phyloP scores from a whole-genome alignment of 2,888 invertebrate genomes.

The Pegoplata infirma region DNA sequence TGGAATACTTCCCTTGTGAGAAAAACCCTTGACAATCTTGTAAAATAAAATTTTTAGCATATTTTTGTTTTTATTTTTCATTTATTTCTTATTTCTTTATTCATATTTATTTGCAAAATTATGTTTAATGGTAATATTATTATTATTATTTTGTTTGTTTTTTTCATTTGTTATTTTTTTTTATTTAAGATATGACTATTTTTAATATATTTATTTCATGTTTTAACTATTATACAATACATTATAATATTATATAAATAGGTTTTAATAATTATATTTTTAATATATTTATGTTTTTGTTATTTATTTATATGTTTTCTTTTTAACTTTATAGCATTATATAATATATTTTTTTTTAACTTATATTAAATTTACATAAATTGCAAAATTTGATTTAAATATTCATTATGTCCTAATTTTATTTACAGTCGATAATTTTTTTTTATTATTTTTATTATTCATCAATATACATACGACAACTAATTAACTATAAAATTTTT shows the following conservation, averaged over 20 bases:
- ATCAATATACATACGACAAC: constrained; percentile 43
- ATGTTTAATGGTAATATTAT: constrained; percentile 33
- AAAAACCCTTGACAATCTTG: too few species aligned
- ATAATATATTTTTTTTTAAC: constrained; percentile 63
- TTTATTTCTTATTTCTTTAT: constrained; percentile 22
- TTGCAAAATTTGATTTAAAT: constrained; percentile 25
- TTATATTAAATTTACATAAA: constrained; percentile 39
- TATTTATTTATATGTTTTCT: constrained; percentile 7
- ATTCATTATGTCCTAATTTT: constrained; percentile 36
- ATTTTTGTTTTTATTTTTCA: constrained; percentile 34
- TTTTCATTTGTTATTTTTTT: constrained; percentile 5
- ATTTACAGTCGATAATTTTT: constrained; percentile 47
- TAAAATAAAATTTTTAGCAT: too few species aligned
- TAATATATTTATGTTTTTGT: constrained; percentile 7
- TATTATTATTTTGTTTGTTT: constrained; percentile 11
- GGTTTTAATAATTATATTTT: constrained; percentile 1
- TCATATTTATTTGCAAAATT: constrained; percentile 59
- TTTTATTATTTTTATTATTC: too few species aligned
- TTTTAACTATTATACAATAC: constrained; percentile 55
- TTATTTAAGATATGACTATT: constrained; percentile 59
- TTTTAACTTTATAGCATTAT: constrained; percentile 65
- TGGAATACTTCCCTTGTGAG: too few species aligned
- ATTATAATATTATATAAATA: constrained; percentile 17
- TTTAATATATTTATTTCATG: constrained; percentile 49
- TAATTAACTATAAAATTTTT: constrained; percentile 40